Base-by-base conservation (phyloP, 2,113 vertebrate genomes). In the Oxygymnocypris stewartii region DNA sequence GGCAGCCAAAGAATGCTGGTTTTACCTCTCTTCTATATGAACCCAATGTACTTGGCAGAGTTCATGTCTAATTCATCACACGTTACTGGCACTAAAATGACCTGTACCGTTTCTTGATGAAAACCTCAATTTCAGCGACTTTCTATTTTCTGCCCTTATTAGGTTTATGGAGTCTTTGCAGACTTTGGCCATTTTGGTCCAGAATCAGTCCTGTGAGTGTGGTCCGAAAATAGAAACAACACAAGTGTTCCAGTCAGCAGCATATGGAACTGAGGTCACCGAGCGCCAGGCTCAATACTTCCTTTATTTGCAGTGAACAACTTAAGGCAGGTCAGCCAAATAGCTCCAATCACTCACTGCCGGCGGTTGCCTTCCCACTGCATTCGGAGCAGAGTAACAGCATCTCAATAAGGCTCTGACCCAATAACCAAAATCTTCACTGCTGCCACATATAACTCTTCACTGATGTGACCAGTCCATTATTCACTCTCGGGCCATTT, bases 241-340 rank as follows among this genome's bases (percentile, higher is more conserved):
- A 92, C 90, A 86, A 91, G 91, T 93, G 88, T 92, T 89, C 83
- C 84, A 89, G 90, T 89, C 90, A 92, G 91, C 42, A 65, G 80
- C 78, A 63, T 79, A 84, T 85, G 87, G 82, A 87, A 82, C 85
- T 90, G 92, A 90, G 92, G 93, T 93, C 92, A 93, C 88, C 85
- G 79, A 84, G 88, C 91, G 92, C 90, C 92, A 91, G 91, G 91
- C 88, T 94, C 93, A 96, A 94, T 94, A 92, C 92, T 91, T 90
- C 91, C 93, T 93, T 93, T 94, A 94, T 94, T 92, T 93, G 90
- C 88, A 89, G 84, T 63, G 82, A 90, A 88, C 86, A 47, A 85
- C 86, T 44, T 78, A 91, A 89, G 91, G 89, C 88, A 87, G 83
- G 69, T 12, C 42, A n/a, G 73, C 79, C 86, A 42, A 73, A 57